phyloP scores from a whole-genome alignment of 2,113 vertebrate genomes.

The Azemiops feae region DNA sequence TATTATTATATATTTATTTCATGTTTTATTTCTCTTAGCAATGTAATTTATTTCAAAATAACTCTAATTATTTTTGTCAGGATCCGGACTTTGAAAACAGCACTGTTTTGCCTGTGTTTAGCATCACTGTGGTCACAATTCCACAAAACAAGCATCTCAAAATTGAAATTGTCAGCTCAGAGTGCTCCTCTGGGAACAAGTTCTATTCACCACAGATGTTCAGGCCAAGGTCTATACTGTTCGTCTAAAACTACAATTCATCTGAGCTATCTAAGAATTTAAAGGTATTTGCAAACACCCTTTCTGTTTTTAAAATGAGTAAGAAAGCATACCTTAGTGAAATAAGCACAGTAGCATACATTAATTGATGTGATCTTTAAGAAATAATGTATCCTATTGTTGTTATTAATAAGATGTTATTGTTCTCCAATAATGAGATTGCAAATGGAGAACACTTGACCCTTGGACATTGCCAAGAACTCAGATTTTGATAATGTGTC shows the following conservation, averaged over 20 bases:
- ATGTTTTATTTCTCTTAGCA: neutral
- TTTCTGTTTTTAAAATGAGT: slow-evolving; percentile 36
- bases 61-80: neutral
- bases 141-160: neutral
- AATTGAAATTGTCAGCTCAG: neutral
- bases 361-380: slow-evolving; percentile 45
- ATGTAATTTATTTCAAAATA: neutral
- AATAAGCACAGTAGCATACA: slow-evolving; percentile 22
- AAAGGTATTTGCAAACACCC: slow-evolving; percentile 19
- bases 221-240: neutral
- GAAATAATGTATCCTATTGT: slow-evolving; percentile 44
- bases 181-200: neutral
- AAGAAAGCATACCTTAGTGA: slow-evolving; percentile 1
- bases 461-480: neutral
- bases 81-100: neutral
- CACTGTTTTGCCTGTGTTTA: neutral
- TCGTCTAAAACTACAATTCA: neutral
- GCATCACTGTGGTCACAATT: neutral
- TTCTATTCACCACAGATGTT: neutral
- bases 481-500: neutral
- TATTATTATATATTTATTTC: neutral
- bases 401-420: slow-evolving; percentile 34
- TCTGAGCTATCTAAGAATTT: slow-evolving; percentile 7
- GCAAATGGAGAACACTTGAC: neutral
- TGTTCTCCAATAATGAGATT: slow-evolving; percentile 36